Evolutionary conservation across 2,113 vertebrate genomes (phyloP).

Genomic region (Hiodon tergisus): DNA sequence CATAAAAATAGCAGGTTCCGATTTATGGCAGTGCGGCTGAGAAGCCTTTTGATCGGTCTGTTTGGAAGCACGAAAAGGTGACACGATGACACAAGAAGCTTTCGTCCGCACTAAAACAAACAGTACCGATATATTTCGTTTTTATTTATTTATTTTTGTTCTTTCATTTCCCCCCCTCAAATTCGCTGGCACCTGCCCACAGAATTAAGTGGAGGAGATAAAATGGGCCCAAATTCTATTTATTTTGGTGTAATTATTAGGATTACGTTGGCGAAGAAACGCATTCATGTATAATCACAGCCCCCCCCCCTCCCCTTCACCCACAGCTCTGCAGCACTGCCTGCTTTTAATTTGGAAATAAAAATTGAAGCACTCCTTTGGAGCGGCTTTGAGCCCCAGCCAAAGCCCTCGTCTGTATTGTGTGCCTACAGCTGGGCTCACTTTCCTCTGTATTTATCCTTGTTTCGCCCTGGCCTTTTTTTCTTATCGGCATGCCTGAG

Average conservation of each 20-base stretch:
- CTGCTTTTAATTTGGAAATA: constrained; percentile 77
- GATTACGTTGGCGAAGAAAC: constrained; percentile 75
- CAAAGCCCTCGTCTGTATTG: constrained; percentile 71
- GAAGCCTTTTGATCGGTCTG: no score
- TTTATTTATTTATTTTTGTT: constrained; percentile 37
- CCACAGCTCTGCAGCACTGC: constrained; percentile 64
- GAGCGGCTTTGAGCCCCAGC: constrained; percentile 80
- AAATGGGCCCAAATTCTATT: constrained; percentile 69
- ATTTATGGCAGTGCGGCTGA: no score
- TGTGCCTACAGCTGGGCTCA: constrained; percentile 76
- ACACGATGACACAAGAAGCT: no score
- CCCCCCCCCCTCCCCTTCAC: constrained; percentile 29
- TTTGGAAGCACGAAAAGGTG: no score
- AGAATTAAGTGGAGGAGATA: constrained; percentile 48
- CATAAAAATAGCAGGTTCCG: no score
- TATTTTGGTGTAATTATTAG: constrained; percentile 84
- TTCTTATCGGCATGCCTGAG: constrained; percentile 44
- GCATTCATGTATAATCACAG: constrained; percentile 81
- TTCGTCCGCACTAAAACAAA: no score
- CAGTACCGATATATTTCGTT: not conserved
- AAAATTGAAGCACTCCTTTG: constrained; percentile 72
- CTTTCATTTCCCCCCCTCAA: not conserved
- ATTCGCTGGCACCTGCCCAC: constrained; percentile 45
- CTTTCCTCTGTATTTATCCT: constrained; percentile 50
- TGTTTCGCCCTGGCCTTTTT: constrained; percentile 43